Percentiles rank a stretch among this genome's conserved stretches.
phyloP scores from a whole-genome alignment of 2,113 vertebrate species.

The Tor tambroides region DNA sequence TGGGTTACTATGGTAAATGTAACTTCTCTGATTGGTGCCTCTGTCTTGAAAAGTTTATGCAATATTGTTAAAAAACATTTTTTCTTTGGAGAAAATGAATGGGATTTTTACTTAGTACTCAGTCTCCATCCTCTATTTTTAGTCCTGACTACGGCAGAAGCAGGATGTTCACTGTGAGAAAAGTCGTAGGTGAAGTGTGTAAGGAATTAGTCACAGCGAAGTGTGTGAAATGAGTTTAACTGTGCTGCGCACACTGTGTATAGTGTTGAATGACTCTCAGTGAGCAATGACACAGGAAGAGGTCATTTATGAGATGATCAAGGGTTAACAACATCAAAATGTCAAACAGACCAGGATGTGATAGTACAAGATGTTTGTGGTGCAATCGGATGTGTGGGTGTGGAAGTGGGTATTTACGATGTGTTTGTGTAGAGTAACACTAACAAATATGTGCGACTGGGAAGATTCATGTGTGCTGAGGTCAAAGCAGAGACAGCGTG shows the following conservation, averaged over 20 bases:
- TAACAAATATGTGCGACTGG: conserved; percentile 74
- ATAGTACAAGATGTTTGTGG: conserved; percentile 34
- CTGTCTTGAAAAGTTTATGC: neutral
- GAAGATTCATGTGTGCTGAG: conserved; percentile 62
- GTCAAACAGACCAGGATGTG: conserved; percentile 28
- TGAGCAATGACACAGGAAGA: conserved; percentile 35
- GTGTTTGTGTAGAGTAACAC: conserved; percentile 76
- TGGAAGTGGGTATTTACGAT: conserved; percentile 29
- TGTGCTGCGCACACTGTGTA: neutral
- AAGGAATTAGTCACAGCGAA: conserved; percentile 51
- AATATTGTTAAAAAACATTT: neutral
- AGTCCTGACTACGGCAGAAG: conserved; percentile 27
- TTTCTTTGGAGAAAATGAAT: neutral
- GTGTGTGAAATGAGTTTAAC: conserved; percentile 7
- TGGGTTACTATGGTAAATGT: neutral
- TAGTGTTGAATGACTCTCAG: neutral
- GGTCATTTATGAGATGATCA: conserved; percentile 28
- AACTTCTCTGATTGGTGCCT: neutral
- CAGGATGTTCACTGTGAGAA: conserved; percentile 58
- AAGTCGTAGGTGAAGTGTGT: conserved; percentile 41
- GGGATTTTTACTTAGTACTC: neutral
- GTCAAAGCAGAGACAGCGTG: conserved; percentile 61
- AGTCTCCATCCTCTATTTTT: neutral
- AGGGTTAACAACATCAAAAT: conserved; percentile 29
- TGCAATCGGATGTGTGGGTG: conserved; percentile 39